Evolutionary conservation across 2,797 vertebrate species (phyloP), one percentile per base, ranked within the genome.

Genomic region (Phrynocephalus guinanensis): DNA sequence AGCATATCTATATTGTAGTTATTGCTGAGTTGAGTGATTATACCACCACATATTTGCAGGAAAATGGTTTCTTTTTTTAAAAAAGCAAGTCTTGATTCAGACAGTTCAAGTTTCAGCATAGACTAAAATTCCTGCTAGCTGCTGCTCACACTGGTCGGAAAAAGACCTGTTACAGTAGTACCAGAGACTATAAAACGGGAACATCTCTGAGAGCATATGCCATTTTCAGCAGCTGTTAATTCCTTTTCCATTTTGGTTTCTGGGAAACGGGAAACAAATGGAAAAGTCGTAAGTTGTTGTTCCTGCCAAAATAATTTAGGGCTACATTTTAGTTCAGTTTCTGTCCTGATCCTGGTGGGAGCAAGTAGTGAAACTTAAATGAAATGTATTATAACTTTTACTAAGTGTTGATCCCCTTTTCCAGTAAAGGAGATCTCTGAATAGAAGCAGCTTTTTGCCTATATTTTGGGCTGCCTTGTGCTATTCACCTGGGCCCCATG

Each of bases 301-400:
- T 56, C 7, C 2, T 85, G 87, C 63, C 71, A 88, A 68, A 81
- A 81, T 68, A 33, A 75, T 81, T 81, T 73, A 67, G 10, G 28
- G 66, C 48, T 88, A 85, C 28, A 3, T 77, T 82, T 82, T 70
- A 76, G 50, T 24, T 83, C 38, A 38, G 70, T 90, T 90, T 83
- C 90, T 91, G 44, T 90, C 52, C 6, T 60, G 0, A 0, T 60
- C 89, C 79, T 11, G 1, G 68, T 81, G 90, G 90, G 84, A 88
- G 79, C 82, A 84, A 83, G 22, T 5, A 13, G 88, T 48, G 24
- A 70, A 82, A 78, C 75, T 73, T 88, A 87, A 91, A 81, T 86
- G 8, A 84, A 72, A 67, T 76, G 50, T 83, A 0, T 86, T 22
- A 1, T 44, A 0, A 60, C 48, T 82, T 68, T 91, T 85, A 84